Base-by-base conservation (phyloP, 2,888 invertebrate species). In the Phlogophora meticulosa region DNA sequence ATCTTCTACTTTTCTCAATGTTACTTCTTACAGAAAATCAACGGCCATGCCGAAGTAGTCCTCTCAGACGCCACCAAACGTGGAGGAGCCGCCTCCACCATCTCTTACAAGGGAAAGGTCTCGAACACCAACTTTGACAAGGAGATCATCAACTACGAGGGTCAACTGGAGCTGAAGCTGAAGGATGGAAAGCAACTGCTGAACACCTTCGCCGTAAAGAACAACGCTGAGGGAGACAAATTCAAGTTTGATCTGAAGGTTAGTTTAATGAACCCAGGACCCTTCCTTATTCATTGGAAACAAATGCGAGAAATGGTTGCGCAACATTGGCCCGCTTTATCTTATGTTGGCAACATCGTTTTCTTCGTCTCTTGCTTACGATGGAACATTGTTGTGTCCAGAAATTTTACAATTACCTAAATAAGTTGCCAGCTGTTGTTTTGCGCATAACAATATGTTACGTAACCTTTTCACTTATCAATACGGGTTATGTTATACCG, bases 191-290 rank as follows among this genome's bases (percentile, higher is more conserved):
- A 91, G 75, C 79, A 92, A 1, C 78, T 94, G 24, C 81, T 90
- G 36, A 91, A 93, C 71, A 82, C 86, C 0, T 90, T 92, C 81
- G 56, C 65, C 1, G 22, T 92, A 10, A 95, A 93, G 81, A 89
- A 92, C 74, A 76, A 74, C 10, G 90, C 90, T 4, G 88, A 90
- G 1, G 92, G 89, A 9, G 89, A 93, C 1, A 90, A 89, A 36
- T 81, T 71, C 57, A 92, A 91, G 58, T 87, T 87, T 57, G 92
- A 93, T 28, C 87, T 92, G 55, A 93, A 93, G 92, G 95, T 94
- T 32, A 7, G 5, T 51, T 45, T 42, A 1, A 0, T 45, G 20
- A 56, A 4, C 10, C 0, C 2, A 43, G 5, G 2, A n/a, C n/a
- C n/a, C n/a, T n/a, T n/a, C n/a, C n/a, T n/a, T n/a, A n/a, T n/a